phyloP scores from a whole-genome alignment of 2,888 invertebrate species.

The Volucella bombylans region DNA sequence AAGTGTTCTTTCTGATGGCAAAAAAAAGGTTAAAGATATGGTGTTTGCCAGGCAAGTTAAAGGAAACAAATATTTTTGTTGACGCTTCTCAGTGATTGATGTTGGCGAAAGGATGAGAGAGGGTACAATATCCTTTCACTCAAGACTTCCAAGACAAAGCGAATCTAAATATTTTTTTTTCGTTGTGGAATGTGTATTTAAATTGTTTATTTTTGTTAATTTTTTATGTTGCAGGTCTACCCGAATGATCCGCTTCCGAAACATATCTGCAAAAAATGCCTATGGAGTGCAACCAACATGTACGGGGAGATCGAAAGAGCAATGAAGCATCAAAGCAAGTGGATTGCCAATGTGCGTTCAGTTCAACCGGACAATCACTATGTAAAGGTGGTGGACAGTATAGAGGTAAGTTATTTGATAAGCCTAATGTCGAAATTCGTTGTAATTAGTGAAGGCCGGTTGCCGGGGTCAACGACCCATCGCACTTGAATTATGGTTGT shows the following conservation, averaged over 20 bases:
- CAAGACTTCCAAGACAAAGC: background rate
- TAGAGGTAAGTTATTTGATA: conserved; percentile 75
- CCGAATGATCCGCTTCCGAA: conserved; percentile 78
- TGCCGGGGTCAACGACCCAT: no score
- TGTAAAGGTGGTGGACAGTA: conserved; percentile 76
- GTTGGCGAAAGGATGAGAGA: conserved; percentile 7
- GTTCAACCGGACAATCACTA: conserved; percentile 77
- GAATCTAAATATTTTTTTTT: background rate
- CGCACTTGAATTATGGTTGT: no score
- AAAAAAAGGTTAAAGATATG: background rate
- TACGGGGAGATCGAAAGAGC: conserved; percentile 76
- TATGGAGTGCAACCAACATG: conserved; percentile 74
- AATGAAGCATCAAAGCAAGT: conserved; percentile 76
- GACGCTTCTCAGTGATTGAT: conserved; percentile 10
- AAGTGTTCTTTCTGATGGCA: conserved; percentile 50
- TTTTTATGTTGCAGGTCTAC: conserved; percentile 75
- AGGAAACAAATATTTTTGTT: background rate
- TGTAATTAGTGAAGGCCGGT: no score
- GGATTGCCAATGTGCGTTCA: conserved; percentile 76
- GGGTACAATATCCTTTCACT: background rate
- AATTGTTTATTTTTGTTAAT: conserved; percentile 27
- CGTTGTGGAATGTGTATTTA: no score
- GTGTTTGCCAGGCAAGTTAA: conserved; percentile 7
- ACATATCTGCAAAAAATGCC: conserved; percentile 78
- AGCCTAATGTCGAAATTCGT: no score